Percentiles rank a stretch among this genome's conserved stretches.
phyloP scores from a whole-genome alignment of 2,113 vertebrate genomes.

The Pimephales promelas region DNA sequence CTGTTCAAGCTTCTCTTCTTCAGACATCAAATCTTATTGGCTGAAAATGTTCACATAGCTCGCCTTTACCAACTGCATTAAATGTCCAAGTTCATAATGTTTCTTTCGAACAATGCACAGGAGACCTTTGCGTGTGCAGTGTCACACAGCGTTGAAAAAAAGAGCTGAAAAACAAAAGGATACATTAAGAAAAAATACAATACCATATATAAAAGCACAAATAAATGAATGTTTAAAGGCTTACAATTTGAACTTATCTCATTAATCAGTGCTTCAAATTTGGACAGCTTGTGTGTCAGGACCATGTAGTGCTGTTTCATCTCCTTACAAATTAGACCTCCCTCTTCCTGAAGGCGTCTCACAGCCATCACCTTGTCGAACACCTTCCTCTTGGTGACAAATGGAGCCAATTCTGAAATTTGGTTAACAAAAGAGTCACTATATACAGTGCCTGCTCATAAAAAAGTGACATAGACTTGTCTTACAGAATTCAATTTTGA shows the following conservation, averaged over 20 bases:
- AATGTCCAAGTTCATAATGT: background rate
- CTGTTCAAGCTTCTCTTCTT: too few species aligned
- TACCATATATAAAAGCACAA: background rate
- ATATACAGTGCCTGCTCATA: too few species aligned
- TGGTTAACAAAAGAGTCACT: background rate
- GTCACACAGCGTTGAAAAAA: too few species aligned
- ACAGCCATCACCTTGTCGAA: constrained; percentile 1
- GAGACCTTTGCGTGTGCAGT: background rate
- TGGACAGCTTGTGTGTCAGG: background rate
- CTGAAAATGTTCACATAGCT: too few species aligned
- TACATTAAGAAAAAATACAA: background rate
- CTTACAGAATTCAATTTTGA: too few species aligned
- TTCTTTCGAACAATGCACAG: constrained; percentile 11
- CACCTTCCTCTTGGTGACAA: background rate
- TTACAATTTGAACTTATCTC: background rate
- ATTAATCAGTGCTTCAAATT: background rate
- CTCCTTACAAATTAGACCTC: background rate
- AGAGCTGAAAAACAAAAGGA: too few species aligned
- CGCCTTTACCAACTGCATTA: too few species aligned
- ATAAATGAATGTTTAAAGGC: background rate
- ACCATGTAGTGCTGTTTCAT: background rate
- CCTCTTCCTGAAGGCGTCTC: background rate
- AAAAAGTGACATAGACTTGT: too few species aligned
- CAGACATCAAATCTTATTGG: too few species aligned
- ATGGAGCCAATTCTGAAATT: background rate